These are phyloP conservation scores for Momotus momota DNA, from an alignment of 2,797 vertebrate species.

Conservation along the genomic window DNA sequence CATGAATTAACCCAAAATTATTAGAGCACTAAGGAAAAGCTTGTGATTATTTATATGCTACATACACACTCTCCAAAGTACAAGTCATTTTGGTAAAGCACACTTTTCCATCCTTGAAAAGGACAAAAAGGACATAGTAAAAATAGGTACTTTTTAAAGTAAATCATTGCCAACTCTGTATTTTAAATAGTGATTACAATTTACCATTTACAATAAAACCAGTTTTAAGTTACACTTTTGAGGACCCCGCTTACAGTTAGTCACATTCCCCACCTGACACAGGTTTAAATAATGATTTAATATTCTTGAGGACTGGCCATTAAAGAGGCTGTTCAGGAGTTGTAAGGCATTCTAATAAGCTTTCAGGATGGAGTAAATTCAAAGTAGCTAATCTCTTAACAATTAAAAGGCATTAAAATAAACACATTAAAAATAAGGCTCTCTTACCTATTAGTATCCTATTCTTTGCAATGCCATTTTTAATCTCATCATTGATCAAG, in stretches of 20 bases:
- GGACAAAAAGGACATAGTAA: background rate
- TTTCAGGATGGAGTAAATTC: background rate
- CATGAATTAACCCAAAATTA: background rate
- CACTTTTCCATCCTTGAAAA: background rate
- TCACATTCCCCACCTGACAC: background rate
- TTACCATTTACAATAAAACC: background rate
- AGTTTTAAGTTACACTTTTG: background rate
- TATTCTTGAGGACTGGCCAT: background rate
- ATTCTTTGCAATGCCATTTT: conserved; percentile 82
- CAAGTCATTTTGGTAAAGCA: background rate
- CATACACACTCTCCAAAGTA: background rate
- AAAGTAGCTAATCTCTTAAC: background rate
- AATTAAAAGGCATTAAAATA: background rate
- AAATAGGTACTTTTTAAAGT: background rate
- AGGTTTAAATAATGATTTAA: background rate
- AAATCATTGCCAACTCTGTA: background rate
- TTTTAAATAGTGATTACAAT: background rate
- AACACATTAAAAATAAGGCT: background rate
- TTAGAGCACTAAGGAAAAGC: background rate
- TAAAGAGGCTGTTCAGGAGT: background rate
- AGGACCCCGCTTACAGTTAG: background rate
- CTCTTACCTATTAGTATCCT: conserved; percentile 88
- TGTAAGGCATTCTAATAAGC: background rate
- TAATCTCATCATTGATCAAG: conserved; percentile 85
- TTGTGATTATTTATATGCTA: background rate